phyloP scores from a whole-genome alignment of 2,113 vertebrate genomes.

The Prunella fulvescens region DNA sequence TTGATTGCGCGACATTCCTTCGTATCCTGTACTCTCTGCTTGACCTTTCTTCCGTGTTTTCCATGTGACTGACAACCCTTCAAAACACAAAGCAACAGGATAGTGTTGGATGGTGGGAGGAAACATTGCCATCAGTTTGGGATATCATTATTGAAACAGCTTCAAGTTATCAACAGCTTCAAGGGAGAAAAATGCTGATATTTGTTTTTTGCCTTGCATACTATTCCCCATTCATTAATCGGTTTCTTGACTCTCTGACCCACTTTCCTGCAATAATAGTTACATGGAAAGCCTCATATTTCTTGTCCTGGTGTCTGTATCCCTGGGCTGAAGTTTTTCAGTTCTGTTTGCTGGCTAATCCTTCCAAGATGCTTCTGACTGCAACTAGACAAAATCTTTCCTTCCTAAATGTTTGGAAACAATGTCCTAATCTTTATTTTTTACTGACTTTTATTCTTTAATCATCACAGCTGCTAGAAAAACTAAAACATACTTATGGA shows the following conservation, averaged over 20 bases:
- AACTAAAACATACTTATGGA: neutral
- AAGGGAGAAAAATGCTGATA: slow-evolving; percentile 55
- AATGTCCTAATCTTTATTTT: neutral
- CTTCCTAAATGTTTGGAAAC: neutral
- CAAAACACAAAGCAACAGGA: slow-evolving; percentile 58
- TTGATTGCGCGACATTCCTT: slow-evolving; percentile 11
- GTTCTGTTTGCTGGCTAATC: slow-evolving; percentile 4
- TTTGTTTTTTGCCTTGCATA: slow-evolving; percentile 64
- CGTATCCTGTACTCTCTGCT: slow-evolving; percentile 59
- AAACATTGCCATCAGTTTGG: slow-evolving; percentile 55
- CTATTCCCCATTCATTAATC: slow-evolving; percentile 69
- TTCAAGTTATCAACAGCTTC: slow-evolving; percentile 63
- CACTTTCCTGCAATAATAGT: slow-evolving; percentile 74
- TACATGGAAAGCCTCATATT: slow-evolving; percentile 70
- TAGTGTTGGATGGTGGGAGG: slow-evolving; percentile 29
- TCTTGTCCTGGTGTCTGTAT: slow-evolving; percentile 39
- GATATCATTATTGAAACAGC: slow-evolving; percentile 78
- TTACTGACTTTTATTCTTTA: neutral
- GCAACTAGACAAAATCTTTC: neutral
- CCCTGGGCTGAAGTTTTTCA: slow-evolving; percentile 30
- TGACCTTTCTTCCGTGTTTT: slow-evolving; percentile 63
- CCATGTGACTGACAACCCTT: slow-evolving; percentile 25
- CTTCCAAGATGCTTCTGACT: neutral
- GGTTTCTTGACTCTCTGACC: slow-evolving; percentile 72
- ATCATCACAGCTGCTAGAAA: neutral